Base-by-base conservation (phyloP, 2,113 vertebrate genomes). In the Brachirus orientalis region DNA sequence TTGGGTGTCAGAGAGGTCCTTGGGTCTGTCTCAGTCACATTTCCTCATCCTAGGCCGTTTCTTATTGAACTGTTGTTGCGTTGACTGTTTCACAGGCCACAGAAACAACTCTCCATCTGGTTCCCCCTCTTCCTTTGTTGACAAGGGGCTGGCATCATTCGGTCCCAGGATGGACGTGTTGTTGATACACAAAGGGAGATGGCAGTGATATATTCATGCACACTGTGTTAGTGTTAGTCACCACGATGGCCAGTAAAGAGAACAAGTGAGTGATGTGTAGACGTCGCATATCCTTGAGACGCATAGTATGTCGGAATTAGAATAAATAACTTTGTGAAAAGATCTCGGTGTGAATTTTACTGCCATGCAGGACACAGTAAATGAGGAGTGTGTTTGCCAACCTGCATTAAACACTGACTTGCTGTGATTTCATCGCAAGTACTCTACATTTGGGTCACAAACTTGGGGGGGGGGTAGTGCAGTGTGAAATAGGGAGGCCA, bases 61-160 rank as follows among this genome's bases (percentile, higher is more conserved):
- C 62, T 55, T 45, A 47, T 22, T 48, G 67, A 57, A 55, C 46
- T 73, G 79, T 67, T 81, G 65, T 76, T 68, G 33, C 19, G 10
- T 63, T n/a, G 17, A 53, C 69, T 55, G 59, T 73, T 80, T 69
- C 69, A 75, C 47, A 60, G 70, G 63, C 43, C 48, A 10, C 41
- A 75, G 82, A 67, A 80, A 82, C 78, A 85, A 53, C 50, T 61
- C 75, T 71, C 64, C 80, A 89, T 91, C 87, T 89, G 86, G 83
- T 88, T 86, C 82, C 85, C 66, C 17, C 41, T 82, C 63, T 90
- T 89, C 82, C 85, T 86, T 60, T 89, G 83, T 87, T 87, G 82
- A 80, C 72, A 56, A 81, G 72, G 74, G 51, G 66, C 66, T 86
- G 87, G 75, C 82, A 87, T 76, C 41, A 7, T 9, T 59, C 6